Percentiles rank a stretch among this genome's conserved stretches.
These are phyloP conservation scores for Pentamera pediparva DNA, from an alignment of 53 echinoderm and acorn worm species.

Conservation along the genomic window DNA sequence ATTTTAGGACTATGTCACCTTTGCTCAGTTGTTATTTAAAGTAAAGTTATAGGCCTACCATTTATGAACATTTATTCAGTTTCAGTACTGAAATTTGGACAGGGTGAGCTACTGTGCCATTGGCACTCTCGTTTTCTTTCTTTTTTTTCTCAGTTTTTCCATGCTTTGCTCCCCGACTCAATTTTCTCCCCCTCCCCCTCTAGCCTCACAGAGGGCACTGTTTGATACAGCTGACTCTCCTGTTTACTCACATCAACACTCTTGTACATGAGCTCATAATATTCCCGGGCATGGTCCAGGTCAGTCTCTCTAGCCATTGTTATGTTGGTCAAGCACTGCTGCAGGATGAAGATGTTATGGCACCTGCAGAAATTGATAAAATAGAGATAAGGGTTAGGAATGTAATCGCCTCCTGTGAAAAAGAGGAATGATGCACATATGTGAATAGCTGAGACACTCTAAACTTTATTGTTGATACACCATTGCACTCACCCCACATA, in stretches of 20 bases:
- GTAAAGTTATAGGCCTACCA: too few species aligned
- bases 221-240: conserved; percentile 40
- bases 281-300: conserved; percentile 81
- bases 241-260: conserved; percentile 82
- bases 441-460: neutral
- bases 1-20: too few species aligned
- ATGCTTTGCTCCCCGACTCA: neutral
- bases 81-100: too few species aligned
- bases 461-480: neutral
- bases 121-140: too few species aligned
- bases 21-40: too few species aligned
- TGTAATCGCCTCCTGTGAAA: too few species aligned
- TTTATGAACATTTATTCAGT: too few species aligned
- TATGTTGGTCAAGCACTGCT: conserved; percentile 95
- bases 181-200: neutral
- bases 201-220: neutral
- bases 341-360: conserved; percentile 93
- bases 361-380: conserved; percentile 51
- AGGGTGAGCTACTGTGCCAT: too few species aligned
- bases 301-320: conserved; percentile 98
- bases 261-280: conserved; percentile 98
- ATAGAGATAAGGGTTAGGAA: too few species aligned
- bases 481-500: too few species aligned
- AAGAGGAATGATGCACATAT: neutral
- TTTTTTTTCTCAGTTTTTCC: too few species aligned